phyloP scores from a whole-genome alignment of 2,888 invertebrate species.

The Perizoma affinitatum region DNA sequence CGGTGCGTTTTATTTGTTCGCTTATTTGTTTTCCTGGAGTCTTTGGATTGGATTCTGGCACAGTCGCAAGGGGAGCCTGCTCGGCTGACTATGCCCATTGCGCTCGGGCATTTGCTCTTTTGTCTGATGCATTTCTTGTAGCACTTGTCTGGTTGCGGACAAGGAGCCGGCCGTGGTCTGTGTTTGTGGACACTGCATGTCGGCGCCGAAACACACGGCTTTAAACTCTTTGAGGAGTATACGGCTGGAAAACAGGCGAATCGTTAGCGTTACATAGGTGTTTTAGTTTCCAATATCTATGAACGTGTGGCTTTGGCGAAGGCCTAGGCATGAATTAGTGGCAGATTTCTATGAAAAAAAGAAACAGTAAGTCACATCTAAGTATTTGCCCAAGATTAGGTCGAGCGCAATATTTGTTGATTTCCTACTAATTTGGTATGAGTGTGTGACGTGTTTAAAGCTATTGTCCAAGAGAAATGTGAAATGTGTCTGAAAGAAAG shows the following conservation, averaged over 20 bases:
- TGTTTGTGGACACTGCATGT: conserved; percentile 68
- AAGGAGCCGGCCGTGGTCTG: conserved; percentile 66
- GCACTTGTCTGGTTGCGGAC: conserved; percentile 68
- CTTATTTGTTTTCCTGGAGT: conserved; percentile 50
- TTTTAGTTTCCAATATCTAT: no score
- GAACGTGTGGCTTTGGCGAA: no score
- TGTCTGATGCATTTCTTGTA: conserved; percentile 60
- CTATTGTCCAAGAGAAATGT: no score
- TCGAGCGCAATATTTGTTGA: no score
- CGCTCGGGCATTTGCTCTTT: conserved; percentile 65
- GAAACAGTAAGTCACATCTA: no score
- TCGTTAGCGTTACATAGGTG: not conserved
- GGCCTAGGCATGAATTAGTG: no score
- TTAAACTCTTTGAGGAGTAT: conserved; percentile 56
- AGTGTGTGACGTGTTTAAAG: no score
- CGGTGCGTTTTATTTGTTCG: conserved; percentile 52
- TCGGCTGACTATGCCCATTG: conserved; percentile 60
- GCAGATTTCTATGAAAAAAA: not conserved
- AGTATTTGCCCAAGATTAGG: no score
- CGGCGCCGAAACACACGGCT: conserved; percentile 70
- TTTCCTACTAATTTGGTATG: no score
- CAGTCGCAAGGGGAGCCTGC: conserved; percentile 62
- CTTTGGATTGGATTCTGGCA: conserved; percentile 54
- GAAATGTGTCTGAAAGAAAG: no score
- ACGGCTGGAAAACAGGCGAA: conserved; percentile 54